Conservation (phyloP, 2,797 vertebrate species). For the Schizopygopsis pylzovi region DNA sequence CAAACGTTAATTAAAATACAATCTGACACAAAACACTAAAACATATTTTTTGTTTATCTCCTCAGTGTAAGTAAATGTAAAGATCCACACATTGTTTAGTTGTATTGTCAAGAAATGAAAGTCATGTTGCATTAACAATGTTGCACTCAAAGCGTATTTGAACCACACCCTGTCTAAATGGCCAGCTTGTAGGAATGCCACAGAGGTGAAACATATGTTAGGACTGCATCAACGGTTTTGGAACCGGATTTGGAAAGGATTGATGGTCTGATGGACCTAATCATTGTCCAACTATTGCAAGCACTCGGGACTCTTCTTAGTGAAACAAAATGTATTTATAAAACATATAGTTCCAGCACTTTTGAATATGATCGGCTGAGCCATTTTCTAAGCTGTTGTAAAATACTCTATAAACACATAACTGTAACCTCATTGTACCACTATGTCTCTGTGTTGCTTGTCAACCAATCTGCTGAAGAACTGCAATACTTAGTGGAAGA, state of each 20-base stretch:
- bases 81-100: not conserved
- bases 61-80: not conserved
- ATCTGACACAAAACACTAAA: not conserved
- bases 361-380: not conserved
- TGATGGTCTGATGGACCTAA: not conserved
- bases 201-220: not conserved
- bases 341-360: not conserved
- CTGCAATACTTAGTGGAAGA: not conserved
- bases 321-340: not conserved
- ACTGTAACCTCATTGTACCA: not conserved
- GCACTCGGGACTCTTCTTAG: not conserved
- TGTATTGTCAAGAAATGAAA: not conserved
- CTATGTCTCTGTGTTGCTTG: not conserved
- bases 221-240: not conserved
- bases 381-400: not conserved
- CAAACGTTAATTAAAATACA: not conserved
- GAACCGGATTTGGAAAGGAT: not conserved
- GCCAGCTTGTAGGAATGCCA: not conserved
- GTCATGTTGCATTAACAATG: not conserved
- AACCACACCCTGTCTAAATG: constrained; percentile 13
- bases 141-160: not conserved
- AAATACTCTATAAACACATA: not conserved
- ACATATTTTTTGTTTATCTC: not conserved
- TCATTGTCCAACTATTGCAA: not conserved
- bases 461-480: not conserved